phyloP scores from a whole-genome alignment of 2,888 invertebrate species.

The Pristionchus mayeri region DNA sequence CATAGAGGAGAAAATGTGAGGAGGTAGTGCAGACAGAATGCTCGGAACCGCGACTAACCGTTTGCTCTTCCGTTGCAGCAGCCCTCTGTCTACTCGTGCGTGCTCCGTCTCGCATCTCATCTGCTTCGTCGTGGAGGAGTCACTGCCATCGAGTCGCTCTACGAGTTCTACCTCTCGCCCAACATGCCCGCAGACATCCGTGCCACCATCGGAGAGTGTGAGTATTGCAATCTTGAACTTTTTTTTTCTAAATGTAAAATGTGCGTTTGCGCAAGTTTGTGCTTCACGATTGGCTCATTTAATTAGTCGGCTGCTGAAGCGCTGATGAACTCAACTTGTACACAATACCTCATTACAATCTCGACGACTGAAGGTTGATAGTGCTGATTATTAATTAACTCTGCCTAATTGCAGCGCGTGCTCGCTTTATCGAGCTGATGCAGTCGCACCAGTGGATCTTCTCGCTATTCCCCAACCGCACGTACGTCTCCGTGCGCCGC shows the following conservation, averaged over 20 bases:
- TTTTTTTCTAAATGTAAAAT: background rate
- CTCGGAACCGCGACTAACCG: background rate
- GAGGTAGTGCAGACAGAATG: too few species aligned
- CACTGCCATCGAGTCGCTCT: conserved; percentile 73
- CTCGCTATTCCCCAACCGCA: conserved; percentile 74
- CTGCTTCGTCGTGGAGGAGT: conserved; percentile 74
- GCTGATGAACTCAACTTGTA: too few species aligned
- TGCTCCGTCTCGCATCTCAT: conserved; percentile 67
- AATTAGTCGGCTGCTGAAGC: too few species aligned
- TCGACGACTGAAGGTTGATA: too few species aligned
- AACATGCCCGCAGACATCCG: conserved; percentile 70
- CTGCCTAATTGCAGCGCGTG: conserved; percentile 52
- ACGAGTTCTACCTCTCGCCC: conserved; percentile 67
- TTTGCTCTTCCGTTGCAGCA: conserved; percentile 61
- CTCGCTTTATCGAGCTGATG: conserved; percentile 70
- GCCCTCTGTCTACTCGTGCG: conserved; percentile 73
- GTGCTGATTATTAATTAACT: background rate
- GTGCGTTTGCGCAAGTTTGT: background rate
- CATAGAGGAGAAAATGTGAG: too few species aligned
- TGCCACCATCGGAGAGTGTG: conserved; percentile 69
- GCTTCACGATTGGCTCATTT: background rate
- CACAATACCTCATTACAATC: too few species aligned
- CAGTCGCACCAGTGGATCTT: conserved; percentile 74
- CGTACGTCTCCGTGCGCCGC: conserved; percentile 74
- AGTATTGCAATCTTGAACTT: conserved; percentile 2